Percentiles rank a stretch among this genome's conserved stretches.
phyloP scores from a whole-genome alignment of 2,113 vertebrate species.

The Callorhinus ursinus region DNA sequence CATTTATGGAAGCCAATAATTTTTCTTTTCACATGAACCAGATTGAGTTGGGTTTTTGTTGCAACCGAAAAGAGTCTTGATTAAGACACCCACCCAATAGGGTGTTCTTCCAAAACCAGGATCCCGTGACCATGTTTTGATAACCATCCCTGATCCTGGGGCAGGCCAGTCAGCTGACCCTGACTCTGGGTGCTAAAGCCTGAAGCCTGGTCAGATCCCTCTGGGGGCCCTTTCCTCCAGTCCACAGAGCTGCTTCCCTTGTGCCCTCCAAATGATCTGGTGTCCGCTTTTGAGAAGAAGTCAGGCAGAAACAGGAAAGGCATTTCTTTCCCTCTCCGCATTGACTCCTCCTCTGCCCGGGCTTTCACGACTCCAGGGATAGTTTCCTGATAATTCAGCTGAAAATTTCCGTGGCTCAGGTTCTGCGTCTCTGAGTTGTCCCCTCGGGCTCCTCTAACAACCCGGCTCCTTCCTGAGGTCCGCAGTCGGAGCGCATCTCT shows the following conservation, averaged over 20 bases:
- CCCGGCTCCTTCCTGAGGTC: neutral
- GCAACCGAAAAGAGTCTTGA: neutral
- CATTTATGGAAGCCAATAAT: neutral
- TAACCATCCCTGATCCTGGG: neutral
- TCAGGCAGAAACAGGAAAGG: neutral
- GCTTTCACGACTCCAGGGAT: neutral
- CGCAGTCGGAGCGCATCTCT: rapidly evolving
- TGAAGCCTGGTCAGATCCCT: neutral
- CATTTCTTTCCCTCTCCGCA: rapidly evolving
- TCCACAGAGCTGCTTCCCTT: neutral
- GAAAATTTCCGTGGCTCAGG: neutral
- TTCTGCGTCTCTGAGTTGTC: neutral
- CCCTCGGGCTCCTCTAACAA: neutral
- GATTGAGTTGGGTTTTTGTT: neutral
- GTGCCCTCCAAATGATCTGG: too few relatives aligned
- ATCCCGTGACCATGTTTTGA: neutral
- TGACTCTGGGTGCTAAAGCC: neutral
- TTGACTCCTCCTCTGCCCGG: rapidly evolving
- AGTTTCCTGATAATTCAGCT: neutral
- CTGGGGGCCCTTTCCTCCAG: neutral
- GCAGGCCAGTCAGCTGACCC: neutral
- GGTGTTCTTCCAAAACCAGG: neutral
- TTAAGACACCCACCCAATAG: neutral
- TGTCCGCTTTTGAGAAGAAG: neutral
- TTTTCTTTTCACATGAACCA: neutral